Evolutionary conservation across 2,113 vertebrate genomes (phyloP).

Genomic region (Platichthys stellatus): DNA sequence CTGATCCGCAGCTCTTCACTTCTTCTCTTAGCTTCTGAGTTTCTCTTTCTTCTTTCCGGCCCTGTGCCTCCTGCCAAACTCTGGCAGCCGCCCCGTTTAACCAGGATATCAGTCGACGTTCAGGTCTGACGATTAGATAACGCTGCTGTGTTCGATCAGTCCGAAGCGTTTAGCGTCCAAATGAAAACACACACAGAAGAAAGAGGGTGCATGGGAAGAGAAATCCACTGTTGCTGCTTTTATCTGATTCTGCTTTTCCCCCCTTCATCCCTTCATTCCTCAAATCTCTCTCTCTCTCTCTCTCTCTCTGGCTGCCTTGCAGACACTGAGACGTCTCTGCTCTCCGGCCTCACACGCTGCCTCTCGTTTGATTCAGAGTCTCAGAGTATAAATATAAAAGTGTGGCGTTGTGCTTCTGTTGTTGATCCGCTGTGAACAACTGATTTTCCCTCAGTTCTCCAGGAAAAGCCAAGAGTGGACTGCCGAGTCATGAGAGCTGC

Average conservation of each 20-base stretch:
- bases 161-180: constrained; percentile 12
- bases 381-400: constrained; percentile 6
- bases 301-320: not conserved
- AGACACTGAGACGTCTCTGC: not conserved
- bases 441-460: constrained; percentile 33
- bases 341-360: not conserved
- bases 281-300: not conserved
- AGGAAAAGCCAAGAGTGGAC: not conserved
- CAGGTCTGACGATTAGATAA: constrained; percentile 28
- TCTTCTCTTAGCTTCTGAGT: not conserved
- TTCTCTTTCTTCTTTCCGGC: not conserved
- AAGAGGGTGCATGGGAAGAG: not conserved
- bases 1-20: constrained; percentile 39
- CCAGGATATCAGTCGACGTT: constrained; percentile 35
- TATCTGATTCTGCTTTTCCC: not conserved
- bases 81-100: constrained; percentile 48
- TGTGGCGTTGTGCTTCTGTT: constrained; percentile 17
- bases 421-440: constrained; percentile 52
- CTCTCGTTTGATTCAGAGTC: constrained; percentile 22
- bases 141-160: constrained; percentile 37
- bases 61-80: constrained; percentile 17
- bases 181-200: not conserved
- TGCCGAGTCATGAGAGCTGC: not conserved
- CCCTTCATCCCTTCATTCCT: not conserved
- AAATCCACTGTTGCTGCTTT: not conserved